Evolutionary conservation across 2,113 vertebrate genomes (phyloP).

Genomic region (Mobula birostris): DNA sequence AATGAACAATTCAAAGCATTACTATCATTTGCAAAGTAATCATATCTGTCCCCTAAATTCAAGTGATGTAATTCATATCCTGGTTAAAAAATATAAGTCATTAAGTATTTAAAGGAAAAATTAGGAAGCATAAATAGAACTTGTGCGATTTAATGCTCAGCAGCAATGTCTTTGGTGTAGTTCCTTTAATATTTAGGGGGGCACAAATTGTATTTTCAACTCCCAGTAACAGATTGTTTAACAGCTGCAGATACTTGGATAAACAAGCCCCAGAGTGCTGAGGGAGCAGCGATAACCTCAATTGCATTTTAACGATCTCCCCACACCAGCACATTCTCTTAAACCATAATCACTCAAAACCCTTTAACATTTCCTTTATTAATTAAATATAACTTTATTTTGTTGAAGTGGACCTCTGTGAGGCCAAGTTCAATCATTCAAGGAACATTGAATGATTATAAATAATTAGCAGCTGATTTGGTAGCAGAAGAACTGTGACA

Average conservation of each 20-base stretch:
- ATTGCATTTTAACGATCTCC: constrained; percentile 31
- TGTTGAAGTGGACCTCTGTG: constrained; percentile 21
- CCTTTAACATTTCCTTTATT: constrained; percentile 34
- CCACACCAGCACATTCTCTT: background rate
- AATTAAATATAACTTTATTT: constrained; percentile 31
- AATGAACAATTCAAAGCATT: background rate
- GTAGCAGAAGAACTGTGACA: background rate
- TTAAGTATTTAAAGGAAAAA: constrained; percentile 8
- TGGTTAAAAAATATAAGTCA: background rate
- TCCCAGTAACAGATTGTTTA: constrained; percentile 37
- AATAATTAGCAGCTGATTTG: constrained; percentile 32
- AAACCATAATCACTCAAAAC: constrained; percentile 30
- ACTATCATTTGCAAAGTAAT: background rate
- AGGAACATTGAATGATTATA: constrained; percentile 17
- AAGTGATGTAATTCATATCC: background rate
- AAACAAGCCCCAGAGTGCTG: constrained; percentile 22
- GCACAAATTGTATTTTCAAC: constrained; percentile 10
- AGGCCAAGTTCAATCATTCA: constrained; percentile 15
- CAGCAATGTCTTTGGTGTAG: background rate
- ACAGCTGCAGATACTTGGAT: constrained; percentile 36
- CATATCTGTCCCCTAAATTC: background rate
- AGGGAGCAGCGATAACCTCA: constrained; percentile 31
- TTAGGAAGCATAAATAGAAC: constrained; percentile 6
- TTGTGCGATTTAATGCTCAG: background rate
- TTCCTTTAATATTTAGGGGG: constrained; percentile 11